A percentile compares a stretch with the other conserved stretches of the same genome.
These are phyloP conservation scores for Miichthys miiuy DNA, from an alignment of 2,797 vertebrate species.

Conservation along the genomic window DNA sequence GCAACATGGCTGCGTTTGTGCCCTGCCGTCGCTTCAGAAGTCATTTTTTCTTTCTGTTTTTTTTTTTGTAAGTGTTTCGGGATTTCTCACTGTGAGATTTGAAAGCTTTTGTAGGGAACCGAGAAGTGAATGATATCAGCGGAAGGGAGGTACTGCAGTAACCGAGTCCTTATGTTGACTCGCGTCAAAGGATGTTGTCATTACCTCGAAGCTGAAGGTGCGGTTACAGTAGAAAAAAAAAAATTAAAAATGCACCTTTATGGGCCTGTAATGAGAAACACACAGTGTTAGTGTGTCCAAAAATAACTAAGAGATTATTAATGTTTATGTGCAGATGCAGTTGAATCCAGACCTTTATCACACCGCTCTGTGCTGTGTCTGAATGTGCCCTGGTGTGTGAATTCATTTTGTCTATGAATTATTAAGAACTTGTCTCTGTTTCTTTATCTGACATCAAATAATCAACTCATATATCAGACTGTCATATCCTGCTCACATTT, in stretches of 20 bases:
- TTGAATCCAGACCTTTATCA: constrained; percentile 5
- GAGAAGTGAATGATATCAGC: constrained; percentile 69
- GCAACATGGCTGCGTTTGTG: constrained; percentile 74
- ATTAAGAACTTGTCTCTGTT: constrained; percentile 46
- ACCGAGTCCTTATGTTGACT: constrained; percentile 73
- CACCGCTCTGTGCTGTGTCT: constrained; percentile 11
- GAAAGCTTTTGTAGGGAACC: constrained; percentile 29
- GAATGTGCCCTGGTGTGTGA: constrained; percentile 19
- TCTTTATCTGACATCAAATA: constrained; percentile 27
- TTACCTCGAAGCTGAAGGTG: constrained; percentile 77
- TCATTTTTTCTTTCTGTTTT: constrained; percentile 14
- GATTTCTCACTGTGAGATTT: constrained; percentile 36
- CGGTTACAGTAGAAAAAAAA: constrained; percentile 64
- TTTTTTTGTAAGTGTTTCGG: constrained; percentile 37
- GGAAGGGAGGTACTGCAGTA: constrained; percentile 74
- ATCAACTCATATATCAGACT: constrained; percentile 14
- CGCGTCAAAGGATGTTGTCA: constrained; percentile 82
- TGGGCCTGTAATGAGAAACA: constrained; percentile 8
- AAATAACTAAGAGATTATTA: neutral
- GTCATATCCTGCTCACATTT: constrained; percentile 21
- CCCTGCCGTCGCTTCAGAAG: constrained; percentile 47
- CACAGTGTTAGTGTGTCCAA: neutral
- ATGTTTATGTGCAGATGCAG: neutral
- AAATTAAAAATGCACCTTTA: constrained; percentile 47
- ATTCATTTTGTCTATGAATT: constrained; percentile 47